A percentile compares a stretch with the other conserved stretches of the same genome.
Evolutionary conservation across 2,888 invertebrate genomes (phyloP).

Genomic region (Zelleria hepariella): DNA sequence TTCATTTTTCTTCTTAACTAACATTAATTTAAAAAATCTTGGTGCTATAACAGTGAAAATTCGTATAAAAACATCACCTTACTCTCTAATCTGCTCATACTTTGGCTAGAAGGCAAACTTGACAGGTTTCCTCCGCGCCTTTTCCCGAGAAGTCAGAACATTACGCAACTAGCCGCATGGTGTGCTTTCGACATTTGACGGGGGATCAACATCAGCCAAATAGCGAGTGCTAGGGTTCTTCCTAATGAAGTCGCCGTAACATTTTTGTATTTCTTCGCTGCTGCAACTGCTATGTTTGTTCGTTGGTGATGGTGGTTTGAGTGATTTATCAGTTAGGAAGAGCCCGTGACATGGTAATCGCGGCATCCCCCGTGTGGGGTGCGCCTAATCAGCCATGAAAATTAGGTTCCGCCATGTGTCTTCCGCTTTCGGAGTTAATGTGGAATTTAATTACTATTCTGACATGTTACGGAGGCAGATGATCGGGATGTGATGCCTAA

Average conservation of each 20-base stretch:
- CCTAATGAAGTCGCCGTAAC: background rate
- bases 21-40: too few relatives aligned
- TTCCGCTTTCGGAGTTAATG: constrained; percentile 60
- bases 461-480: constrained; percentile 28
- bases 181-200: constrained; percentile 4
- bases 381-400: constrained; percentile 70
- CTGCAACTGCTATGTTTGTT: background rate
- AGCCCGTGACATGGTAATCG: constrained; percentile 29
- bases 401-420: constrained; percentile 66
- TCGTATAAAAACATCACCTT: too few relatives aligned
- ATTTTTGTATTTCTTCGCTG: background rate
- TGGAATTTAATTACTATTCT: constrained; percentile 70
- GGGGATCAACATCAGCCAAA: constrained; percentile 1
- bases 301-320: background rate
- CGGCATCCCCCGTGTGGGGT: constrained; percentile 60
- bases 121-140: background rate
- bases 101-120: background rate
- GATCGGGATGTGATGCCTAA: constrained; percentile 4
- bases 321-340: background rate
- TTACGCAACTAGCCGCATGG: background rate
- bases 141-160: background rate
- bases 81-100: too few relatives aligned
- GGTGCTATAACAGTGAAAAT: too few relatives aligned
- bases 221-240: background rate
- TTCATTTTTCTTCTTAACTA: too few relatives aligned